Evolutionary conservation across 2,888 invertebrate genomes (phyloP).

Genomic region (Epistrophe eligans): DNA sequence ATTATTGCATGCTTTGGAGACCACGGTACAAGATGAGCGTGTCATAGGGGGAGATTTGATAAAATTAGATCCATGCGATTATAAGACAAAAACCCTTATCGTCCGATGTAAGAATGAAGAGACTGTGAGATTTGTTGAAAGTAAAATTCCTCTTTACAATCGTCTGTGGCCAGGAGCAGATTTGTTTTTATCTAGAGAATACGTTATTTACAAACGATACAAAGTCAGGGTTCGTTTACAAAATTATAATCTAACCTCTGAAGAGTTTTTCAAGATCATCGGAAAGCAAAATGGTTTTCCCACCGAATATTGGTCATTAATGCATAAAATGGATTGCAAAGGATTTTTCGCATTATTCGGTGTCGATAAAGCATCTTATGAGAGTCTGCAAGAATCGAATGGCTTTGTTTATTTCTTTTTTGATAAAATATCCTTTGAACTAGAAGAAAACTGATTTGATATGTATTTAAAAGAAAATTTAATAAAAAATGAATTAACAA

Average conservation of each 20-base stretch:
- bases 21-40: neutral
- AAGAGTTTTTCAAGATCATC: conserved; percentile 30
- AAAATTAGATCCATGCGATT: neutral
- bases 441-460: neutral
- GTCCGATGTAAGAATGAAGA: neutral
- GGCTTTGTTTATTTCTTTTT: conserved; percentile 33
- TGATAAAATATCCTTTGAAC: neutral
- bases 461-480: neutral
- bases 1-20: conserved; percentile 1
- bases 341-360: neutral
- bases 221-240: neutral
- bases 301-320: conserved; percentile 14
- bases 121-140: conserved; percentile 2
- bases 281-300: conserved; percentile 44
- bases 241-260: conserved; percentile 5
- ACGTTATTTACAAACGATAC: neutral
- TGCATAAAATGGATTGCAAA: neutral
- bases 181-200: neutral
- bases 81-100: neutral
- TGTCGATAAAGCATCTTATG: conserved; percentile 1
- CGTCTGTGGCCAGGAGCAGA: neutral
- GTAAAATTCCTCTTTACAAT: neutral
- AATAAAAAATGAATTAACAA: neutral
- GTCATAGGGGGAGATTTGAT: neutral
- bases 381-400: neutral